Evolutionary conservation across 2,888 invertebrate species (phyloP).

Genomic region (Stegana nigrithorax): DNA sequence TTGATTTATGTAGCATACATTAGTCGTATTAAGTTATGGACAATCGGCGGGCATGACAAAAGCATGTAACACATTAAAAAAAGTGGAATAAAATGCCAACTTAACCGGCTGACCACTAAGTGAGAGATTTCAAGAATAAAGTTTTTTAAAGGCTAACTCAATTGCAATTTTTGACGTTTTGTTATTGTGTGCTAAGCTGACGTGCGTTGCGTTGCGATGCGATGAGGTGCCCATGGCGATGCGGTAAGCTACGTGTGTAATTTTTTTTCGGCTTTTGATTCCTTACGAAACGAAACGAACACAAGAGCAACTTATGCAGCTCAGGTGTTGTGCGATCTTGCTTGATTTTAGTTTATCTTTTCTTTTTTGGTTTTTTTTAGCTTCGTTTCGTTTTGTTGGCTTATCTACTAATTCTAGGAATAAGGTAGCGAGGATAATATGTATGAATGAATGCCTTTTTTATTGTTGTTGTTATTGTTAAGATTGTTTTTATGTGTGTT

Average conservation of each 20-base stretch:
- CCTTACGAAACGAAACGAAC: not conserved
- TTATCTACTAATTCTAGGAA: not conserved
- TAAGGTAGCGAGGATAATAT: not conserved
- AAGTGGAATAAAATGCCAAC: not conserved
- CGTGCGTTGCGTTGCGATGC: not conserved
- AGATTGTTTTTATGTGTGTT: not conserved
- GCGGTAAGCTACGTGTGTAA: not conserved
- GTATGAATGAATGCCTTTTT: conserved; percentile 13
- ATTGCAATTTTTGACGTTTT: no score
- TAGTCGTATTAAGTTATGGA: not conserved
- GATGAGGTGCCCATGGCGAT: not conserved
- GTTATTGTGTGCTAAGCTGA: no score
- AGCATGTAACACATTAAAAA: no score
- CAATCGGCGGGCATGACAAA: no score
- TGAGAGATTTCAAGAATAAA: no score
- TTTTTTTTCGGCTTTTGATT: not conserved
- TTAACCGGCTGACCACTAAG: not conserved
- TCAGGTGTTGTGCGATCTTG: conserved; percentile 1
- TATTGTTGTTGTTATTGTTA: not conserved
- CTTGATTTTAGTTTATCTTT: not conserved
- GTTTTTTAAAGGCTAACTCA: no score
- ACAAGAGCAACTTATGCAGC: no score
- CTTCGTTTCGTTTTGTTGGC: not conserved
- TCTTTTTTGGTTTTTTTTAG: not conserved
- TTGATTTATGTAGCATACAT: not conserved